A percentile compares a stretch with the other conserved stretches of the same genome.
Evolutionary conservation across 2,113 vertebrate genomes (phyloP).

Genomic region (Neopipo cinnamomea): DNA sequence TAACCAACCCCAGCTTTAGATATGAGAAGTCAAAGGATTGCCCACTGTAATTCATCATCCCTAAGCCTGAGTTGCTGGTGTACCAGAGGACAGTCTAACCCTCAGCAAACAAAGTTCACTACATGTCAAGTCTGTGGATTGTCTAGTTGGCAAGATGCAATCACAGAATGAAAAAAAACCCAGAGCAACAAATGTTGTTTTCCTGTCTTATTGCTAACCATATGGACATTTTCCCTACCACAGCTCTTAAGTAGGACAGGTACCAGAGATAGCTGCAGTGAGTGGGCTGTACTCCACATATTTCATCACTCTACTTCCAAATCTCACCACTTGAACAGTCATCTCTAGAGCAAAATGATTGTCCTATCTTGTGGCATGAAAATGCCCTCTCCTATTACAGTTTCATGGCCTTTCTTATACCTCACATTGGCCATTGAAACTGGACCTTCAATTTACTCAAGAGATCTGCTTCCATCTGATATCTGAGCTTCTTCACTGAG

Average conservation of each 20-base stretch:
- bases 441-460: neutral
- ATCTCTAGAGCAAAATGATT: neutral
- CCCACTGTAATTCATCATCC: neutral
- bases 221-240: conserved; percentile 53
- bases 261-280: conserved; percentile 59
- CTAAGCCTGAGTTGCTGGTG: neutral
- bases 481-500: neutral
- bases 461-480: neutral
- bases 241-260: conserved; percentile 62
- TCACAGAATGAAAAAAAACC: neutral
- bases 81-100: neutral
- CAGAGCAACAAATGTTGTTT: conserved; percentile 52
- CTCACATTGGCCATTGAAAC: neutral
- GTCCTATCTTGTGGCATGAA: neutral
- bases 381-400: neutral
- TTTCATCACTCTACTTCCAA: conserved; percentile 43
- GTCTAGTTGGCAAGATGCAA: neutral
- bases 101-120: neutral
- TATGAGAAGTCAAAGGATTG: neutral
- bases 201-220: conserved; percentile 51
- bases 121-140: neutral
- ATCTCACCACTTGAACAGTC: conserved; percentile 6
- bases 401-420: neutral
- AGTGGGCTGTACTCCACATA: conserved; percentile 55
- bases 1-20: neutral